These are phyloP conservation scores for Hirtodrosophila alboralis DNA, from an alignment of 2,888 invertebrate genomes.

Conservation along the genomic window DNA sequence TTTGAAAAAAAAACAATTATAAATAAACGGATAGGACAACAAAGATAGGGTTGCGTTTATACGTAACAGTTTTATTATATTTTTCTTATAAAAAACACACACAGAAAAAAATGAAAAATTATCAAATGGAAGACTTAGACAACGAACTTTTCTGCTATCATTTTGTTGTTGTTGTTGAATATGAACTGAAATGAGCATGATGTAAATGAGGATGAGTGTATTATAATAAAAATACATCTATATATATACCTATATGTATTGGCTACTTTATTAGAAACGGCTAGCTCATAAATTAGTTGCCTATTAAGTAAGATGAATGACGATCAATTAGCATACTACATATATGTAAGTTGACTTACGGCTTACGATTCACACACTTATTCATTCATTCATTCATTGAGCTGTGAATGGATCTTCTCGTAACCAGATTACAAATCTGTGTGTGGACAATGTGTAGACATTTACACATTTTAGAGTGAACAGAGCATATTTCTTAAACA, in stretches of 20 bases:
- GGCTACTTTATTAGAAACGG: conserved; percentile 3
- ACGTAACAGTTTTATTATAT: conserved; percentile 12
- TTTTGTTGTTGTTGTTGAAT: too few relatives aligned
- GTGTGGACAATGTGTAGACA: conserved; percentile 16
- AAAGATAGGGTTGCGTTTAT: conserved; percentile 10
- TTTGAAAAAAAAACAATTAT: background rate
- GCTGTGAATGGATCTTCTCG: conserved; percentile 40
- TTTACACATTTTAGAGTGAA: conserved; percentile 22
- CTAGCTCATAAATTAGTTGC: conserved; percentile 20
- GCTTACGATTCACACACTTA: conserved; percentile 11
- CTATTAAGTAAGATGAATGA: conserved; percentile 27
- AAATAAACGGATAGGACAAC: conserved; percentile 12
- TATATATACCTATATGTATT: conserved; percentile 1
- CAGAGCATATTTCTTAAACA: conserved; percentile 10
- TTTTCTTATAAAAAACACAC: background rate
- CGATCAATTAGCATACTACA: conserved; percentile 20
- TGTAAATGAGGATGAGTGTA: conserved; percentile 21
- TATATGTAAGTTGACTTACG: conserved; percentile 1
- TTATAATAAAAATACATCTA: background rate
- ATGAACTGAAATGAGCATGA: conserved; percentile 7
- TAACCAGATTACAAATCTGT: conserved; percentile 26
- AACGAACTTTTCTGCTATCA: conserved; percentile 41
- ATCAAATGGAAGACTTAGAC: conserved; percentile 54
- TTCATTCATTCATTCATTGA: conserved; percentile 28
- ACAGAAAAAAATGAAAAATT: background rate